A percentile compares a stretch with the other conserved stretches of the same genome.
phyloP scores from a whole-genome alignment of 2,888 invertebrate species.

The Mellilla xanthometata region DNA sequence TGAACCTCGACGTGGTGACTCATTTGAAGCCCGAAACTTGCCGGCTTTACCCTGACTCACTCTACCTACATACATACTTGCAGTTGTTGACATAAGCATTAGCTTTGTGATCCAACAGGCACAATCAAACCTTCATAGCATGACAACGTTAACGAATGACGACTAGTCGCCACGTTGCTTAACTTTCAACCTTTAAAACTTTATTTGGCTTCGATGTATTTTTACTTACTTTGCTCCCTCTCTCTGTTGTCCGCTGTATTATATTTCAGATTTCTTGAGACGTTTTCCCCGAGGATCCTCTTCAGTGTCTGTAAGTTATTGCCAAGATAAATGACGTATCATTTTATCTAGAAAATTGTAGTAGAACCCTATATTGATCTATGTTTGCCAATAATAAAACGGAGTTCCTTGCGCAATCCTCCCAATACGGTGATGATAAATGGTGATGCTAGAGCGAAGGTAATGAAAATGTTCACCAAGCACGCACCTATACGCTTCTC shows the following conservation, averaged over 20 bases:
- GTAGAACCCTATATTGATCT: slow-evolving; percentile 1
- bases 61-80: too few relatives aligned
- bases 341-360: background rate
- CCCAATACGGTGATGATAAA: background rate
- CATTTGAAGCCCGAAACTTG: slow-evolving; percentile 2
- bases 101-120: background rate
- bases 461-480: background rate
- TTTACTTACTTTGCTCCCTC: background rate
- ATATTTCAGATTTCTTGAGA: slow-evolving; percentile 2
- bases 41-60: slow-evolving; percentile 1
- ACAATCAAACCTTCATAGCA: background rate
- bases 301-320: slow-evolving; percentile 4
- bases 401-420: background rate
- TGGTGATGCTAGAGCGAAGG: background rate
- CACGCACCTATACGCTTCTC: background rate
- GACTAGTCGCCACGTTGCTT: background rate
- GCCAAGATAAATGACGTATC: slow-evolving; percentile 6
- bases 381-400: background rate
- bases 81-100: background rate
- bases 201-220: background rate
- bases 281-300: background rate
- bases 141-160: background rate
- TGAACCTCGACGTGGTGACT: slow-evolving; percentile 4
- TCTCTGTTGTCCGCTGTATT: slow-evolving; percentile 1
- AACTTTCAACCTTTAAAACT: background rate